phyloP scores from a whole-genome alignment of 1,140 invertebrate species.

The Cotesia vestalis region DNA sequence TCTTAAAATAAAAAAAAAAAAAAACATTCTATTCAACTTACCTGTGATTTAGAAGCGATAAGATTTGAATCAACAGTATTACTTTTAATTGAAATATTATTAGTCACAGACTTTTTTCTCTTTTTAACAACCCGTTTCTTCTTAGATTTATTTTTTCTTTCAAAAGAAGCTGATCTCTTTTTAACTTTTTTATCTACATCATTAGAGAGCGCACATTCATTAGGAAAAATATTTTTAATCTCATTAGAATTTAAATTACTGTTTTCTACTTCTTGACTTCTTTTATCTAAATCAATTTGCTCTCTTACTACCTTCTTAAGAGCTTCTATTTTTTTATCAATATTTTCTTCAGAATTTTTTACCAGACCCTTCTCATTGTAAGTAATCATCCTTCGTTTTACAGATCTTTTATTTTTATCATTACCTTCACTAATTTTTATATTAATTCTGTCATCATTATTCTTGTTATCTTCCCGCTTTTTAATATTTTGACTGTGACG shows the following conservation, averaged over 20 bases:
- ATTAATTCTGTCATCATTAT: too few species aligned
- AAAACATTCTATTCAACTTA: too few species aligned
- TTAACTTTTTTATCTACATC: too few species aligned
- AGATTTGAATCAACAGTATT: too few species aligned
- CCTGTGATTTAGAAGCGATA: too few species aligned
- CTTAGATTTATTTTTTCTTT: too few species aligned
- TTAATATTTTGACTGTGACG: too few species aligned
- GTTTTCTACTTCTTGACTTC: conserved; percentile 42
- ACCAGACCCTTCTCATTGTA: too few species aligned
- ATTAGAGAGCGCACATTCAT: too few species aligned
- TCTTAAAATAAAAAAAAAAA: too few species aligned
- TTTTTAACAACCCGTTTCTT: conserved; percentile 11
- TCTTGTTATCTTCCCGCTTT: too few species aligned
- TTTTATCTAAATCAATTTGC: conserved; percentile 44
- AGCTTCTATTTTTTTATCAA: conserved; percentile 48
- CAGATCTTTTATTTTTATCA: background rate
- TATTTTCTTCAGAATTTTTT: conserved; percentile 36
- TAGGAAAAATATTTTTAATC: conserved; percentile 7
- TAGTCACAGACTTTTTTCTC: conserved; percentile 4
- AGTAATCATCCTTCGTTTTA: conserved; percentile 42
- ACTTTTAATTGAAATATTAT: conserved; percentile 5
- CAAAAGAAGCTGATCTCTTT: too few species aligned
- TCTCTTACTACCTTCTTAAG: conserved; percentile 52
- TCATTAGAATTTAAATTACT: conserved; percentile 49
- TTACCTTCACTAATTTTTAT: background rate